Base-by-base conservation (phyloP, 1,140 invertebrate genomes). In the Penaeus indicus region DNA sequence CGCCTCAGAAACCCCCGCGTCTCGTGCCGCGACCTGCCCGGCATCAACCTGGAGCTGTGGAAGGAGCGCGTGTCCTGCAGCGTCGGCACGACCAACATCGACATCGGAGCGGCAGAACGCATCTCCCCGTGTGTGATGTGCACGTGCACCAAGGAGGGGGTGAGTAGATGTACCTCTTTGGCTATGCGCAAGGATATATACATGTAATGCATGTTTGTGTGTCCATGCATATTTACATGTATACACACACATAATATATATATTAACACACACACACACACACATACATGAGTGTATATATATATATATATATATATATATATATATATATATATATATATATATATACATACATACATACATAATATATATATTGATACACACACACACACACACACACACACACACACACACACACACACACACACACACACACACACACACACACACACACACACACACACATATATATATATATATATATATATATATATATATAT, bases 101-200 rank as follows among this genome's bases (percentile, higher is more conserved):
- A 93, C n/a, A 91, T 94, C 8, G 95, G 95, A 11, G 92, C 92
- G 63, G 93, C 94, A 0, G 92, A 93, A 47, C 91, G 94, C 84
- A 93, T 94, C 54, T 94, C 94, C 10, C 95, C 95, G 5, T 95
- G 95, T 90, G 93, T 94, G 13, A 94, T 94, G 90, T 95, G 95
- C 90, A 94, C 94, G n/a, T 95, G 95, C 90, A 95, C 95, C 3
- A 93, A 93, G 86, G 95, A 95, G 93, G 95, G 95, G 89, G 94
- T 94, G 91, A 93, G 92, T 92, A 21, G 10, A 1, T 8, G 16
- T 8, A 54, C 16, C 16, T 47, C 1, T 47, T 13, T 47, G 47
- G 1, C 7, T 47, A 13, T 47, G 47, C n/a, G n/a, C 22, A 42
- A 25, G n/a, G 16, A 81, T 67, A 81, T 67, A 81, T 81, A n/a